Evolutionary conservation across 2,888 invertebrate genomes (phyloP).

Genomic region (Ophion ventricosus): DNA sequence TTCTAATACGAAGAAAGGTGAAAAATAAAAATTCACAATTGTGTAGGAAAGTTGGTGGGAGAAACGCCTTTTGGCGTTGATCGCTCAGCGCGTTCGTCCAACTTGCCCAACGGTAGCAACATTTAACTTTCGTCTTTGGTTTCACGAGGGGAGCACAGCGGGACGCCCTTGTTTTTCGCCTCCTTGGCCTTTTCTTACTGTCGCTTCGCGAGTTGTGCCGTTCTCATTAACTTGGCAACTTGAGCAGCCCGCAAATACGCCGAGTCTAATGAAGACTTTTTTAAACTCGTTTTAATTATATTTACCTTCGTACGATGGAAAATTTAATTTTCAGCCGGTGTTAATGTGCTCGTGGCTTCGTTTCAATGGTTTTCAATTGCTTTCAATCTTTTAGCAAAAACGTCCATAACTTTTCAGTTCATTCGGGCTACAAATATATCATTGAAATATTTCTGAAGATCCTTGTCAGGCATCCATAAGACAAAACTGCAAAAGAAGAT

Average conservation of each 20-base stretch:
- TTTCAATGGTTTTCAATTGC: too few relatives aligned
- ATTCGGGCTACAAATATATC: too few relatives aligned
- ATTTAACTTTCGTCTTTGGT: conserved; percentile 28
- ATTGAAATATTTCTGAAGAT: too few relatives aligned
- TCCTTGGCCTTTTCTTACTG: conserved; percentile 20
- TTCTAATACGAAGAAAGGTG: too few relatives aligned
- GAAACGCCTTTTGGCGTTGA: conserved; percentile 7
- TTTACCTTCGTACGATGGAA: background rate
- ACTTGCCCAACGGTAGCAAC: conserved; percentile 15
- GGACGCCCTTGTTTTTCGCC: conserved; percentile 7
- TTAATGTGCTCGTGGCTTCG: too few relatives aligned
- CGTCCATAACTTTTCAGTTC: too few relatives aligned
- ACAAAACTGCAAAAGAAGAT: too few relatives aligned
- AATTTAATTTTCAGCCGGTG: background rate
- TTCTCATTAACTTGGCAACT: conserved; percentile 53
- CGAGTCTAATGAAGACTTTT: conserved; percentile 10
- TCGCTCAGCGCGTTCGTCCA: background rate
- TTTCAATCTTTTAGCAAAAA: too few relatives aligned
- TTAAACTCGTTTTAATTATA: conserved; percentile 11
- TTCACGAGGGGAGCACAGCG: conserved; percentile 2
- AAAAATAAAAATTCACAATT: too few relatives aligned
- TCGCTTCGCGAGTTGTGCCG: conserved; percentile 11
- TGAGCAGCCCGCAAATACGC: conserved; percentile 36
- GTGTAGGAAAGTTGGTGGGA: background rate
- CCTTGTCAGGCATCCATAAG: too few relatives aligned